Evolutionary conservation across 2,797 vertebrate species (phyloP).

Genomic region (Callimico goeldii): DNA sequence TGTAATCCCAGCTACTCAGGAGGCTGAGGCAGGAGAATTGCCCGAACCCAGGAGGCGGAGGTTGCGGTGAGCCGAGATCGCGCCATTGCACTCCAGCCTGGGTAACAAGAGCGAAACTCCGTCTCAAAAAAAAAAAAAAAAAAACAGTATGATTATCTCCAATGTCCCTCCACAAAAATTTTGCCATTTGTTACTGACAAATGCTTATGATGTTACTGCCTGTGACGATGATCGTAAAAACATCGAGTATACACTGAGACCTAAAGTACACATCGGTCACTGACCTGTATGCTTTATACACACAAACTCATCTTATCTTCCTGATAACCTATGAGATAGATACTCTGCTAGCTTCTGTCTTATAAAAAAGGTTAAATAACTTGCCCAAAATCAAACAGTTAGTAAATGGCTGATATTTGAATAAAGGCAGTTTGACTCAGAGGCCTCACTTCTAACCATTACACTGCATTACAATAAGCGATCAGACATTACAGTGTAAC

Average conservation of each 20-base stretch:
- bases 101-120: too few species aligned
- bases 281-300: not conserved
- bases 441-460: not conserved
- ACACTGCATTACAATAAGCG: not conserved
- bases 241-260: not conserved
- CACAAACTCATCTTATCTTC: not conserved
- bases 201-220: not conserved
- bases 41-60: too few species aligned
- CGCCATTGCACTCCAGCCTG: too few species aligned
- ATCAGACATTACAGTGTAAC: not conserved
- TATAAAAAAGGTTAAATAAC: not conserved
- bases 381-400: conserved; percentile 2
- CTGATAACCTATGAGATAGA: not conserved
- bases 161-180: not conserved
- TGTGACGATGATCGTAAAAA: not conserved
- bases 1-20: too few species aligned
- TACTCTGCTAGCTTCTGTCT: not conserved
- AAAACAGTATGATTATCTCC: conserved; percentile 19
- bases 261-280: not conserved
- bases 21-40: too few species aligned
- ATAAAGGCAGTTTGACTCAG: not conserved
- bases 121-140: too few species aligned
- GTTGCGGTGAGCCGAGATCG: too few species aligned
- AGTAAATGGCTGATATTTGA: not conserved
- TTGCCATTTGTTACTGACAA: not conserved